Conservation (phyloP, 2,113 vertebrate genomes). For the Pachypanchax playfairii region DNA sequence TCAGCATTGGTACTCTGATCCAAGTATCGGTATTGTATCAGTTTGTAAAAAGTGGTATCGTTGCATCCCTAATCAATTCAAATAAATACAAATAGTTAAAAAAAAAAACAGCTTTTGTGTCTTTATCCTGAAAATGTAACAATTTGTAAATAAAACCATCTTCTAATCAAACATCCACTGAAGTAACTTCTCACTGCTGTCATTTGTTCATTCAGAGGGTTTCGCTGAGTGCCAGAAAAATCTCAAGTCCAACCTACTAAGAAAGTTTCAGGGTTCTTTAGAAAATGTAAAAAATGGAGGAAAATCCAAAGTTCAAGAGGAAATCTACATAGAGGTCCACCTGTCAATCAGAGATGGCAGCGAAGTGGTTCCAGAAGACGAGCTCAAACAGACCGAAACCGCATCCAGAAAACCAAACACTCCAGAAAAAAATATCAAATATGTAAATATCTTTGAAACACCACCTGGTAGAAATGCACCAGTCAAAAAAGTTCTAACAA, state of each 20-base stretch:
- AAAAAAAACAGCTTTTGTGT: no score
- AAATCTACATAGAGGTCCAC: constrained; percentile 7
- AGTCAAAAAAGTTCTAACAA: neutral
- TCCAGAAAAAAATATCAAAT: constrained; percentile 19
- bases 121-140: no score
- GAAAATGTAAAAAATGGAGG: constrained; percentile 1
- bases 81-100: no score
- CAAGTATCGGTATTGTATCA: no score
- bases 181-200: neutral
- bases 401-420: constrained; percentile 12
- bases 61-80: no score
- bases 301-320: constrained; percentile 8
- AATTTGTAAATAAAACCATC: no score
- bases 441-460: constrained; percentile 3
- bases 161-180: no score
- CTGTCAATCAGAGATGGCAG: neutral
- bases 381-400: constrained; percentile 36
- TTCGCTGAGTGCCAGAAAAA: constrained; percentile 9
- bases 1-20: no score
- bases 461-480: neutral
- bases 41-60: no score
- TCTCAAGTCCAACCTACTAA: constrained; percentile 20
- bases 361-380: constrained; percentile 20
- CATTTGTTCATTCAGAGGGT: constrained; percentile 8
- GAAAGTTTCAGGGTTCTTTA: constrained; percentile 7